Evolutionary conservation across 2,113 vertebrate species (phyloP), one percentile per base, ranked within the genome.

Genomic region (Clarias batrachus): DNA sequence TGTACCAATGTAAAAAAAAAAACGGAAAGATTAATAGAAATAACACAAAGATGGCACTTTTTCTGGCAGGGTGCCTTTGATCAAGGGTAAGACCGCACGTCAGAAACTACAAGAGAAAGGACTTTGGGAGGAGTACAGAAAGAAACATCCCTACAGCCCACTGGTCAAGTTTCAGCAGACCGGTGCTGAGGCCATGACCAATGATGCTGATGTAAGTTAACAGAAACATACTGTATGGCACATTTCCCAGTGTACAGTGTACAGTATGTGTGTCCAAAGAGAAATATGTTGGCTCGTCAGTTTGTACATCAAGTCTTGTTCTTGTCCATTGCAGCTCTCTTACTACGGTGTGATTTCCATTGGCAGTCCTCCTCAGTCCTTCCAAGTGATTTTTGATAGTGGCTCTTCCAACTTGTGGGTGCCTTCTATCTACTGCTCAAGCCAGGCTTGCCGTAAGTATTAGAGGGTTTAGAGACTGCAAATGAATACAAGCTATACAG

Each of bases 391-490:
- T 87, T 93, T 94, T 89, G 94, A 95, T 88, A 90, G 92, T 0
- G 93, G 94, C 0, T 94, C 94, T n/a, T 92, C 94, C 87, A 94
- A 94, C 91, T 90, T 94, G 86, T 95, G 94, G 94, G 66, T 95
- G 27, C 94, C 94, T 0, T 95, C 93, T 14, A 81, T 88, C 86
- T 92, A 89, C 85, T 95, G 93, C 89, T 73, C 19, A 65, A 93
- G 92, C 84, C 16, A 84, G 48, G 92, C 94, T 73, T 95, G 93
- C 82, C 16, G 93, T 95, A 77, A 93, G 93, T 92, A 85, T 70
- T 57, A 54, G 0, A 37, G 41, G 73, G 23, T 23, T 54, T 76
- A 70, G 16, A 73, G 48, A 33, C 19, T 1, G 8, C 41, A 8
- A 41, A 23, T 74, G 10, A 48, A 76, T 48, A 74, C 37, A 74